These are phyloP conservation scores for Drosophila prostipennis DNA, from an alignment of 2,888 invertebrate species.

Conservation along the genomic window DNA sequence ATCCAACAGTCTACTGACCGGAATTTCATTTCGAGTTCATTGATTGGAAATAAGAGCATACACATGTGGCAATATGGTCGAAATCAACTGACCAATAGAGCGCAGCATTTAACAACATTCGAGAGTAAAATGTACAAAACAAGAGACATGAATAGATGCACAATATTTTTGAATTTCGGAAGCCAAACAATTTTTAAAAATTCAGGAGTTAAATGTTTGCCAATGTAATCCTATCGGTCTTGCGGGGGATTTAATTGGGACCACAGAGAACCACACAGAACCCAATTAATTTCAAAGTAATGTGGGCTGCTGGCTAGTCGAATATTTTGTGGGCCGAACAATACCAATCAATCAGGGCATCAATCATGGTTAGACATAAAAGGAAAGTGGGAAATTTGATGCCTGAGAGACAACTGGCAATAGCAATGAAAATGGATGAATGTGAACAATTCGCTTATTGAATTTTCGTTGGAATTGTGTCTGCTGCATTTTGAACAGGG, in stretches of 20 bases:
- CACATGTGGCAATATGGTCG: background rate
- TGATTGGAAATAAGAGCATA: constrained; percentile 6
- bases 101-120: constrained; percentile 2
- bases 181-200: background rate
- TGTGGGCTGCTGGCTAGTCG: constrained; percentile 5
- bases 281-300: constrained; percentile 16
- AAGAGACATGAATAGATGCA: background rate
- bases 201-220: background rate
- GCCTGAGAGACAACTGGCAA: constrained; percentile 22
- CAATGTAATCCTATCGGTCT: background rate
- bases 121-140: background rate
- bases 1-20: background rate
- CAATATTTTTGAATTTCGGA: background rate
- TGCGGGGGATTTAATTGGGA: constrained; percentile 3
- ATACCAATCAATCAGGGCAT: constrained; percentile 39
- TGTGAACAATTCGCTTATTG: constrained; percentile 44
- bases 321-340: constrained; percentile 25
- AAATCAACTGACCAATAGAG: constrained; percentile 3
- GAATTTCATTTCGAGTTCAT: constrained; percentile 12
- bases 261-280: constrained; percentile 13
- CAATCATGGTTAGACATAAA: constrained; percentile 24
- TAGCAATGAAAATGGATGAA: constrained; percentile 30
- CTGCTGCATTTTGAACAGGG: constrained; percentile 22
- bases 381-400: constrained; percentile 17
- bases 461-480: constrained; percentile 35